Base-by-base conservation (phyloP, 2,888 invertebrate genomes). In the Dexiosoma caninum region DNA sequence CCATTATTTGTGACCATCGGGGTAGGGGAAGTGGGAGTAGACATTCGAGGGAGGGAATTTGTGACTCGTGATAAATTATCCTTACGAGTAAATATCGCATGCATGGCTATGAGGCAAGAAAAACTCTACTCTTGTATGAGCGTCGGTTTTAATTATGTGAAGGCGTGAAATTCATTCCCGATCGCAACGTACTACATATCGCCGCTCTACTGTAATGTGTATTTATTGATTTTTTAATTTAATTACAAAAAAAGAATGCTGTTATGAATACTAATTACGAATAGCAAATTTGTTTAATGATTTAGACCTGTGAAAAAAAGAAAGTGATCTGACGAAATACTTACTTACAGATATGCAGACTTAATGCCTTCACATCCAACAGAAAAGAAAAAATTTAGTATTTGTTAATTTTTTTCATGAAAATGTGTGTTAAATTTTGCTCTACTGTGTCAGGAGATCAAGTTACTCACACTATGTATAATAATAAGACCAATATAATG, bases 241-340 rank as follows among this genome's bases (percentile, higher is more conserved):
- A 51, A 51, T 19, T 21, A 40, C 21, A 16, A 46, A 27, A 59
- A 37, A 30, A 44, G 35, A 46, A 32, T 76, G 76, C 76, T 62
- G 55, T 81, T 67, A 72, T 81, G 76, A 76, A 81, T 76, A 81
- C 67, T 51, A 81, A 76, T 76, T 76, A 67, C 67, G n/a, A 44
- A 69, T 40, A 44, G 3, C 53, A 32, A 53, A 40, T 67, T 70
- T 79, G 42, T 59, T 80, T 60, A 40, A 59, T 23, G 46, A 80
- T 62, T 76, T 76, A 76, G 71, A 76, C 40, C 59, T 46, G 16
- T 16, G 19, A 32, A 35, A 78, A 79, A 80, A 81, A 81, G 80
- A 81, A 81, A 81, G 80, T 81, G 80, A 37, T 76, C 23, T 81
- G 67, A 81, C 55, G 80, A 81, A 76, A 76, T 64, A 71, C 12